A percentile compares a stretch with the other conserved stretches of the same genome.
phyloP scores from a whole-genome alignment of 2,888 invertebrate genomes.

The Chrysina gloriosa region DNA sequence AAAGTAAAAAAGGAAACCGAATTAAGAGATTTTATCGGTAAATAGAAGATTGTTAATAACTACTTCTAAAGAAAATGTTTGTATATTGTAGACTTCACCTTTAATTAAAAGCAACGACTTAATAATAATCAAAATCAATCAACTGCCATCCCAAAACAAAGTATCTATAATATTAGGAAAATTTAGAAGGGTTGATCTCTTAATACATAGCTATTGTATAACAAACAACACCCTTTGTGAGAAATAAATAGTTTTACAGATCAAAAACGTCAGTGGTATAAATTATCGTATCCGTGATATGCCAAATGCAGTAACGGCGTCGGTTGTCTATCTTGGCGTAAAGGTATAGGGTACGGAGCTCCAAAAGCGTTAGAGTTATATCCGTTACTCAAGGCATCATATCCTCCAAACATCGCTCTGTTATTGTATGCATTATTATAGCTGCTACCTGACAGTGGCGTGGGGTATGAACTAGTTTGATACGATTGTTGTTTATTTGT shows the following conservation, averaged over 20 bases:
- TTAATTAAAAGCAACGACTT: conserved; percentile 24
- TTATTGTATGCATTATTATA: conserved; percentile 19
- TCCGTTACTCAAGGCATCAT: conserved; percentile 18
- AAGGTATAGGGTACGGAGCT: conserved; percentile 21
- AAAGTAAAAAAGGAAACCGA: not conserved
- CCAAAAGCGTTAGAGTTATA: conserved; percentile 4
- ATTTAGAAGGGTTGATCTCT: conserved; percentile 37
- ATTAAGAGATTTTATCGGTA: conserved; percentile 17
- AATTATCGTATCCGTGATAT: conserved; percentile 44
- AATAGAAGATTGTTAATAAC: conserved; percentile 21
- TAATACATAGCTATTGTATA: conserved; percentile 15
- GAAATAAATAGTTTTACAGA: conserved; percentile 29
- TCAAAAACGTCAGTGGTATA: conserved; percentile 40
- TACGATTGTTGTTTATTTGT: conserved; percentile 26
- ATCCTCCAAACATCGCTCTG: conserved; percentile 1
- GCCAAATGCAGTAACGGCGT: conserved; percentile 40
- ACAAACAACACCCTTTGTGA: conserved; percentile 33
- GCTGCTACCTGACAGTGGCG: not conserved
- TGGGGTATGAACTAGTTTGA: not conserved
- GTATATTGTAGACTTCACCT: conserved; percentile 4
- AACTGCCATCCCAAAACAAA: conserved; percentile 18
- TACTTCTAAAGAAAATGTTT: conserved; percentile 22
- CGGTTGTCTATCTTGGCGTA: conserved; percentile 27
- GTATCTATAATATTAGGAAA: conserved; percentile 26
- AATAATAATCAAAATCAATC: conserved; percentile 34